phyloP scores from a whole-genome alignment of 2,888 invertebrate species.

The Cryptocheilus praepositus region DNA sequence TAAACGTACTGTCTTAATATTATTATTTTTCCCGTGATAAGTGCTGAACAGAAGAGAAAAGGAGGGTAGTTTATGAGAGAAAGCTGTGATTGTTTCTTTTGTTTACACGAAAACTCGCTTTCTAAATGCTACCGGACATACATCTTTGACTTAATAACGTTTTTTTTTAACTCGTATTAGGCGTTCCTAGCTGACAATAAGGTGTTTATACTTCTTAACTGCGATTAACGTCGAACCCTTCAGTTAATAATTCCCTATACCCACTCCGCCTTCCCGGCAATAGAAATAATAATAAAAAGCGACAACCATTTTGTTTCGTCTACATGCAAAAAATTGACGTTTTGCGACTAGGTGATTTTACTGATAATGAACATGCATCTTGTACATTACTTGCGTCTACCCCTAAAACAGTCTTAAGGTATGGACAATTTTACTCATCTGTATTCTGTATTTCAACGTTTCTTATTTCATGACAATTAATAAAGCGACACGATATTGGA shows the following conservation, averaged over 20 bases:
- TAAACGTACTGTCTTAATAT: slow-evolving; percentile 18
- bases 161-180: slow-evolving; percentile 13
- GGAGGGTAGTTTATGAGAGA: slow-evolving; percentile 22
- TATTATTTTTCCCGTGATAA: slow-evolving; percentile 22
- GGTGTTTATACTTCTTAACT: slow-evolving; percentile 21
- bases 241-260: slow-evolving; percentile 1
- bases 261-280: too few relatives aligned
- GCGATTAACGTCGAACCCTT: slow-evolving; percentile 18
- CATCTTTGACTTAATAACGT: slow-evolving; percentile 11
- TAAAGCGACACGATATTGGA: slow-evolving; percentile 48
- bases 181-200: slow-evolving; percentile 13
- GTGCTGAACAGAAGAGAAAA: slow-evolving; percentile 22
- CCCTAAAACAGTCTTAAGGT: slow-evolving; percentile 40
- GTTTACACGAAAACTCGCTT: slow-evolving; percentile 20
- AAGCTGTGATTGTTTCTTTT: slow-evolving; percentile 46
- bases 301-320: too few relatives aligned
- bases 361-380: slow-evolving; percentile 24
- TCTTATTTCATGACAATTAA: slow-evolving; percentile 48
- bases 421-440: slow-evolving; percentile 42
- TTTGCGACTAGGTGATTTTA: slow-evolving; percentile 16
- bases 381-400: slow-evolving; percentile 29
- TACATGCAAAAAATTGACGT: neutral
- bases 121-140: slow-evolving; percentile 11
- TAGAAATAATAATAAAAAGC: too few relatives aligned
- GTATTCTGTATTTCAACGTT: slow-evolving; percentile 40